A percentile compares a stretch with the other conserved stretches of the same genome.
phyloP scores from a whole-genome alignment of 2,888 invertebrate genomes.

The Chymomyza amoena region DNA sequence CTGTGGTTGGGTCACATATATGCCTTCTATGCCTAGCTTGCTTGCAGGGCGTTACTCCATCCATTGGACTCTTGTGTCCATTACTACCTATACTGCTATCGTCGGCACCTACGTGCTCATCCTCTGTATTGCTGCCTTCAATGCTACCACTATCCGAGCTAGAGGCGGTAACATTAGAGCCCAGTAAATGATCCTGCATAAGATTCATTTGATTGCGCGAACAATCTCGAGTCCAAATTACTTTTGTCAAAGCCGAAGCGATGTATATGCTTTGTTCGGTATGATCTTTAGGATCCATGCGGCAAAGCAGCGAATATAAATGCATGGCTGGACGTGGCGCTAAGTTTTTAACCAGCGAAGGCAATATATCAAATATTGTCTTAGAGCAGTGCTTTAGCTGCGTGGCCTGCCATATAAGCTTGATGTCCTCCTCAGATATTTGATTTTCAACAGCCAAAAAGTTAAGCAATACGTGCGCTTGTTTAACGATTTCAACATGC shows the following conservation, averaged over 20 bases:
- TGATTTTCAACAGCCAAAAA: constrained; percentile 95
- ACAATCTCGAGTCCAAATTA: constrained; percentile 90
- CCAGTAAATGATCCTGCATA: constrained; percentile 78
- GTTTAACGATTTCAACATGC: constrained; percentile 96
- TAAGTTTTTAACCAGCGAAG: constrained; percentile 93
- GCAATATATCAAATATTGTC: constrained; percentile 93
- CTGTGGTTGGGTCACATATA: constrained; percentile 74
- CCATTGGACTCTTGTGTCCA: constrained; percentile 78
- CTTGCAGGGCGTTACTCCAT: constrained; percentile 81
- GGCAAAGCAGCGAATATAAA: constrained; percentile 91
- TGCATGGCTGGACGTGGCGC: constrained; percentile 93
- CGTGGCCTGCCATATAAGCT: constrained; percentile 96
- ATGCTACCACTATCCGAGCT: constrained; percentile 90
- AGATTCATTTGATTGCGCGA: constrained; percentile 78
- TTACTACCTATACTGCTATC: constrained; percentile 82
- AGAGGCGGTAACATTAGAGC: constrained; percentile 80
- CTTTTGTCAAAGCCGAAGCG: constrained; percentile 92
- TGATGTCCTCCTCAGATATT: constrained; percentile 93
- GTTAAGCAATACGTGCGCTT: constrained; percentile 94
- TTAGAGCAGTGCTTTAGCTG: constrained; percentile 96
- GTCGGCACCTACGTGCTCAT: constrained; percentile 82
- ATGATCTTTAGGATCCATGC: constrained; percentile 93
- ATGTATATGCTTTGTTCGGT: constrained; percentile 95
- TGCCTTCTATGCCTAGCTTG: constrained; percentile 77
- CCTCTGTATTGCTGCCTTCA: constrained; percentile 89